Conservation (phyloP, 2,113 vertebrate genomes). For the Atractosteus spatula region DNA sequence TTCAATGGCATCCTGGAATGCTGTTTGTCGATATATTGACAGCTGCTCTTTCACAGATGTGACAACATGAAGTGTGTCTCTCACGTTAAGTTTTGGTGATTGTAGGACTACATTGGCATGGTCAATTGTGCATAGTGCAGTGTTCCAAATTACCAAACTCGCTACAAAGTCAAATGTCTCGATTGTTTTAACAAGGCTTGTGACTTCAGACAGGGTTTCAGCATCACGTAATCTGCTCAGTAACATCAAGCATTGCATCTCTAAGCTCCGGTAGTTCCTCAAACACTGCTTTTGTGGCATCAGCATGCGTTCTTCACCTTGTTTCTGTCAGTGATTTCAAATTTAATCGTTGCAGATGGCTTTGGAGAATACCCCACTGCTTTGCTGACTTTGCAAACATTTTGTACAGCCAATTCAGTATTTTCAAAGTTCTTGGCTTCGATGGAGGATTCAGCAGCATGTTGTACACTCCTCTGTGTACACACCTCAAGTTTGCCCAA, state of each 20-base stretch:
- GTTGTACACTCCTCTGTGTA: not conserved
- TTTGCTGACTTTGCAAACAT: conserved; percentile 12
- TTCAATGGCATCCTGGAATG: not conserved
- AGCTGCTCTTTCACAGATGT: not conserved
- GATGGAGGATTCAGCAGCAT: conserved; percentile 9
- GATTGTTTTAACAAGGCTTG: not conserved
- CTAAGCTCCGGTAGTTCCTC: not conserved
- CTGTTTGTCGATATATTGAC: not conserved
- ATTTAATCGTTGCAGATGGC: not conserved
- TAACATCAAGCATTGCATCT: not conserved
- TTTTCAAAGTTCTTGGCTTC: conserved; percentile 6
- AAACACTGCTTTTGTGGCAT: not conserved
- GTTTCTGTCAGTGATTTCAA: conserved; percentile 5
- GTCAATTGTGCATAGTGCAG: too few relatives aligned
- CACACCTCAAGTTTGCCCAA: conserved; percentile 7
- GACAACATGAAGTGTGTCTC: too few relatives aligned
- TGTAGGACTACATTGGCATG: too few relatives aligned
- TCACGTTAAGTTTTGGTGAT: too few relatives aligned
- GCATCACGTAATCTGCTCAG: not conserved
- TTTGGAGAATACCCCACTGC: not conserved
- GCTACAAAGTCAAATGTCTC: conserved; percentile 4
- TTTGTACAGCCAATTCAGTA: conserved; percentile 7
- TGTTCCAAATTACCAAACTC: too few relatives aligned
- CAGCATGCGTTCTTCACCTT: not conserved
- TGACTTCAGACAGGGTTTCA: conserved; percentile 8